Evolutionary conservation across 1,140 invertebrate genomes (phyloP), one percentile per base, ranked within the genome.

Genomic region (Frieseomelitta varia): DNA sequence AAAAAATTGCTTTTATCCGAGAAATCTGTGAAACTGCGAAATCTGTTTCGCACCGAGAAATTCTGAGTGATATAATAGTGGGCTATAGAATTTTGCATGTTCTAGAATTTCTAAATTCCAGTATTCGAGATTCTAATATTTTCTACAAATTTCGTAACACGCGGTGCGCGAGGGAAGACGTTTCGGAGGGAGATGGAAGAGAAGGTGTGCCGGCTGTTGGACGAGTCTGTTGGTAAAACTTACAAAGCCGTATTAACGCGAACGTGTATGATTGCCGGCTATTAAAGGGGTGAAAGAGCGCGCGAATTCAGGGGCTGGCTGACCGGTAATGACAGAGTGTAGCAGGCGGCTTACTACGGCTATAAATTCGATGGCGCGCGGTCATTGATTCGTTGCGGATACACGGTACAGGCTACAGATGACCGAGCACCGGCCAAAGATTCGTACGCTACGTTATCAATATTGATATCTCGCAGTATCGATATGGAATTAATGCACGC

Each of bases 311-410:
- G 30, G 30, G 83, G 51, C 56, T 51, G 69, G 65, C 69, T 55
- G 68, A 58, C n/a, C 77, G 39, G 61, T 80, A 80, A 84, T 79
- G 69, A 84, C 80, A 80, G 68, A 80, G 30, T 47, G 69, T 47
- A 47, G 39, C 39, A 47, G 39, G 58, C n/a, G 53, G 51, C 53
- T 47, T 12, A 56, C 24, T 30, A 34, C 56, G 56, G 30, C 39
- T 73, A 67, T 73, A 84, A 84, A 84, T 80, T 79, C 68, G 68
- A 39, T 21, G 39, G 61, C n/a, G 30, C 34, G 81, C 34, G 81
- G 30, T 55, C 79, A 58, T 65, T 58, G 68, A 17, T 39, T 80
- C n/a, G 53, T 63, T 27, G 55, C 65, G 65, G 65, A 69, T 83
- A 51, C 24, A 14, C 10, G 39, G 15, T 19, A n/a, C n/a, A 47